Evolutionary conservation across 2,888 invertebrate species (phyloP), one percentile per base, ranked within the genome.

Genomic region (Acleris cristana): DNA sequence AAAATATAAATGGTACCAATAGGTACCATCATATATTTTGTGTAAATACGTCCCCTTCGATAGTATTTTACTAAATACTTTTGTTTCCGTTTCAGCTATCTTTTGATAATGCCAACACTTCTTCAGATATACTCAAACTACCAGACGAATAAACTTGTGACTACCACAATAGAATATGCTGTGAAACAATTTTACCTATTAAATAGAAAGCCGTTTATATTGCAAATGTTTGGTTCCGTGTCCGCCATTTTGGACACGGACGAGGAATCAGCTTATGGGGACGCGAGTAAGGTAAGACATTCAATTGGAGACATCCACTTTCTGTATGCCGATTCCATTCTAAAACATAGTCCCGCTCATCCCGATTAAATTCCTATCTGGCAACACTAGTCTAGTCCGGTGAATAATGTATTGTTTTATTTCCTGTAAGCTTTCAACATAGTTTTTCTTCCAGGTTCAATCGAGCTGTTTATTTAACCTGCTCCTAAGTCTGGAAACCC

Each of bases 201-300:
- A 86, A 99, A 99, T 83, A 95, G 99, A 60, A 99, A 99, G 82
- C 99, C 99, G 1, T 99, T 99, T 81, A 98, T 99, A 76, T 93
- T 99, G 61, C 99, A 99, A 94, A 98, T 99, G 98, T 99, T 99
- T 90, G 99, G 99, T 2, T 98, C 99, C 3, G 97, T 99, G 0
- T 99, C 99, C 0, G 98, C 98, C 2, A 97, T 99, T 82, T 92
- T 99, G 76, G 99, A 99, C 82, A 98, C 97, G 0, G 97, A 97
- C 77, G 97, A 97, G 80, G 95, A 96, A 73, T 96, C 97, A 44
- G 95, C 96, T 5, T 97, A 96, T 81, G 98, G 98, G 5, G 98
- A 98, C 88, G 98, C 98, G 0, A 98, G 98, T 83, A 97, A 98
- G 89, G 98, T 97, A 81, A 83, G 83, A 14, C 1, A 34, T 10